Evolutionary conservation across 2,888 invertebrate genomes (phyloP).

Genomic region (Acanthopleura granulata): DNA sequence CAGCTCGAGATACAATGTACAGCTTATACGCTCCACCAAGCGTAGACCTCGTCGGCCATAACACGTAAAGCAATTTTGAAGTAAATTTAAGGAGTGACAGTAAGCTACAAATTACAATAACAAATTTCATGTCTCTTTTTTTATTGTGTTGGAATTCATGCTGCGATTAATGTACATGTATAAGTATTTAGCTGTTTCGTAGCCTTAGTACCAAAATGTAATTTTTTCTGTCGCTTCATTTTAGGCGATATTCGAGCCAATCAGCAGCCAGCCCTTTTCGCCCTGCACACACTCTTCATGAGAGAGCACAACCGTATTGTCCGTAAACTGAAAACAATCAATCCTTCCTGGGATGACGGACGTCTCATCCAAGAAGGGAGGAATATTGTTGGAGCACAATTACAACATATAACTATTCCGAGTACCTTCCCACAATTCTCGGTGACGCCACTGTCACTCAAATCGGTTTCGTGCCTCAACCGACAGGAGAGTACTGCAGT

Average conservation of each 20-base stretch:
- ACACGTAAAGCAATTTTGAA: too few species aligned
- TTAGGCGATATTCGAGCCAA: slow-evolving; percentile 86
- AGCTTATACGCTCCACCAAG: too few species aligned
- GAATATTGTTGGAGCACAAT: slow-evolving; percentile 79
- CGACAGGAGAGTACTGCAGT: not conserved
- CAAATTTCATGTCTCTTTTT: too few species aligned
- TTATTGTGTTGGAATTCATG: too few species aligned
- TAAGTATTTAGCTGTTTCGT: too few species aligned
- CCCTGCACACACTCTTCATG: slow-evolving; percentile 82
- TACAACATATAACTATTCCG: slow-evolving; percentile 74
- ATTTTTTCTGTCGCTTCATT: too few species aligned
- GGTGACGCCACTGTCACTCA: slow-evolving; percentile 59
- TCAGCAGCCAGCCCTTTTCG: slow-evolving; percentile 87
- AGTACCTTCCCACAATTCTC: slow-evolving; percentile 83
- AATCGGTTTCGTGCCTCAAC: not conserved
- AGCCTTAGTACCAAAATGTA: too few species aligned
- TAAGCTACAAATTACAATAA: too few species aligned
- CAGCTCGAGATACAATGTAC: too few species aligned
- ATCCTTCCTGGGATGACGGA: slow-evolving; percentile 82
- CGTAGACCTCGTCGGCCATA: too few species aligned
- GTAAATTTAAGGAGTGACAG: too few species aligned
- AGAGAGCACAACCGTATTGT: slow-evolving; percentile 89
- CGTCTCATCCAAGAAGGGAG: slow-evolving; percentile 68
- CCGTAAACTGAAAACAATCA: slow-evolving; percentile 80
- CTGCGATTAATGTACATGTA: too few species aligned